Base-by-base conservation (phyloP, 2,113 vertebrate genomes). In the Oncorhynchus nerka region DNA sequence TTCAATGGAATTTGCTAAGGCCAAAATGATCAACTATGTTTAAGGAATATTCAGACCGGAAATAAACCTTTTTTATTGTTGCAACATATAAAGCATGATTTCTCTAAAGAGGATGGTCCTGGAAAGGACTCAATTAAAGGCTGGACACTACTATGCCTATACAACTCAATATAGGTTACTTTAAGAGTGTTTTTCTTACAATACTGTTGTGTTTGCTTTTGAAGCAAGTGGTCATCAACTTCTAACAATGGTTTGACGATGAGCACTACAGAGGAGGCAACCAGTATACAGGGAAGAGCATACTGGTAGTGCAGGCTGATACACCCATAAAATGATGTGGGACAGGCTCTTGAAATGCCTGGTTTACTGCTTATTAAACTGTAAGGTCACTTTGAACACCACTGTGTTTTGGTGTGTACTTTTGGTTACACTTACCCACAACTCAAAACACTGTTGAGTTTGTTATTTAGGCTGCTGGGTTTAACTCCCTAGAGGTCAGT, bases 241-340 rank as follows among this genome's bases (percentile, higher is more conserved):
- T 28, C 26, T 28, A 83, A 79, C 69, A 73, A 5, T 9, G 0
- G 75, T 71, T 34, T 45, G n/a, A 70, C 49, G 19, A 70, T n/a
- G 9, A 45, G 39, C 3, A 13, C 19, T 45, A 45, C 66, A 15
- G 45, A 1, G 0, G 8, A 9, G 67, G 24, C 73, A 5, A 3
- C 45, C 71, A 9, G 75, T 71, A 16, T 48, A 13, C 1, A 7
- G 70, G 32, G 15, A 55, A 19, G 15, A 55, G 51, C 51, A 55
- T 71, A 51, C 39, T 13, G 64, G 16, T 8, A 15, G 59, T 3
- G 20, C 59, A 62, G 59, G 59, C 59, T n/a, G 59, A 62, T 62
- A 8, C 20, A 62, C 6, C n/a, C n/a, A 57, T 57, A 57, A 57
- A 57, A 20, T 2, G 59, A 2, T 24, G 59, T 62, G 59, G 59